Base-by-base conservation (phyloP, 2,888 invertebrate species). In the Melanchra persicariae region DNA sequence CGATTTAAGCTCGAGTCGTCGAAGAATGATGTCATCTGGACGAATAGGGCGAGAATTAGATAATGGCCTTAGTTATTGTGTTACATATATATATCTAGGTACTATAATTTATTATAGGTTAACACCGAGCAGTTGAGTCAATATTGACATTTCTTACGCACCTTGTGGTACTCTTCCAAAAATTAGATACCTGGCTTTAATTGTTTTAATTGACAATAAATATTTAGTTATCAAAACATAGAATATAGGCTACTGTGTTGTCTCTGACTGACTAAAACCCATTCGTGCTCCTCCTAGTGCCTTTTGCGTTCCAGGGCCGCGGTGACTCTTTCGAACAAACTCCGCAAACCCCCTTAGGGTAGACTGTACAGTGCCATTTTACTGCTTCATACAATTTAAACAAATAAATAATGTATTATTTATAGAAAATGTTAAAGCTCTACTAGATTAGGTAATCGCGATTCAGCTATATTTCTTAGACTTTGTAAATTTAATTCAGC, bases 21-120 rank as follows among this genome's bases (percentile, higher is more conserved):
- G 54, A 62, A 58, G 47, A 45, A 75, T 81, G 78, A 83, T 51
- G 81, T 83, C 83, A 81, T 75, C 67, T 61, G 49, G 47, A 67
- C 57, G 12, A 55, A 64, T 80, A 72, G 61, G 62, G 54, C n/a
- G 51, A 26, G 65, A 37, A 81, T 63, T 77, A 59, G 62, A 63
- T 72, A 60, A 45, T 61, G 37, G 40, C 24, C 47, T 37, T 47
- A 49, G 49, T 26, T 62, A 59, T 63, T 62, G 24, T 60, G 45
- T 17, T 24, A 1, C 6, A n/a, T n/a, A n/a, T n/a, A n/a, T n/a
- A n/a, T 37, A 15, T 17, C 6, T 55, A 26, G 0, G 5, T 15
- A 70, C 10, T 19, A 45, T 71, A 37, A 45, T 52, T 43, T 10
- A 60, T 34, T 59, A n/a, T 34, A 52, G 19, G 5, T 15, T 30